Percentiles rank a stretch among this genome's conserved stretches.
phyloP scores from a whole-genome alignment of 2,888 invertebrate genomes.

The Conistra vaccinii region DNA sequence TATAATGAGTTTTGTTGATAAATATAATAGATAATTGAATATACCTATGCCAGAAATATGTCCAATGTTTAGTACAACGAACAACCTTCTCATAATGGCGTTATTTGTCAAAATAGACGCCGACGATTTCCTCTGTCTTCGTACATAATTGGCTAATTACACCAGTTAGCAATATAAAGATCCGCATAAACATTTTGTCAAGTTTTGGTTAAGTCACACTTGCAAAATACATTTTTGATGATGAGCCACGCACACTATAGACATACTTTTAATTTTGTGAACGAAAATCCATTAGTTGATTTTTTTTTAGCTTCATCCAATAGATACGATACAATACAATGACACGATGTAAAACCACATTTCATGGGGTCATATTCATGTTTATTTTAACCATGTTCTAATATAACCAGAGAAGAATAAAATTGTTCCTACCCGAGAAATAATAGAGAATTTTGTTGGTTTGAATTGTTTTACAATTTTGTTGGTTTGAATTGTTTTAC shows the following conservation, averaged over 20 bases:
- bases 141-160: no score
- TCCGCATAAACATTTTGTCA: not conserved
- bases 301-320: not conserved
- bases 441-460: no score
- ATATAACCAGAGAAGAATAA: not conserved
- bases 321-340: not conserved
- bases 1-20: not conserved
- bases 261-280: not conserved
- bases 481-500: no score
- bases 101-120: no score
- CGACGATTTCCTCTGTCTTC: no score
- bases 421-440: slow-evolving; percentile 2
- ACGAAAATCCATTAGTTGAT: not conserved
- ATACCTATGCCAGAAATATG: no score
- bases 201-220: not conserved
- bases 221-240: not conserved
- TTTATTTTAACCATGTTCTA: not conserved
- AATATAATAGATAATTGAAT: not conserved
- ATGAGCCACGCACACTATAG: not conserved
- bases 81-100: no score
- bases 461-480: no score
- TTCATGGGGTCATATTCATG: not conserved
- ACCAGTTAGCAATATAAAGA: no score
- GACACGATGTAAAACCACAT: no score
- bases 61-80: not conserved